A percentile compares a stretch with the other conserved stretches of the same genome.
Evolutionary conservation across 2,888 invertebrate genomes (phyloP).

Genomic region (Stenodema calcarata): DNA sequence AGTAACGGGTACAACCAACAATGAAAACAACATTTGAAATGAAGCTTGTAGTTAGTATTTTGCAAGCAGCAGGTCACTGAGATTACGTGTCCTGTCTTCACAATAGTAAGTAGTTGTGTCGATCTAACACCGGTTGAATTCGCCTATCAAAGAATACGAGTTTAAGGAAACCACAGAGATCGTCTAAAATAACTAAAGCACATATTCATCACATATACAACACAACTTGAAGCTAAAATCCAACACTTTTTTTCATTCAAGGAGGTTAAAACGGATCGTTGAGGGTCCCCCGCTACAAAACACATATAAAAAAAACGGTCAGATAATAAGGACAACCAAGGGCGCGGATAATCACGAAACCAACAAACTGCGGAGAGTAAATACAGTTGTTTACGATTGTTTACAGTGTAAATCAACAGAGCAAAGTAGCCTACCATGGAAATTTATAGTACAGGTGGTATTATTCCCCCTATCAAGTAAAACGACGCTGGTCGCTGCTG

Average conservation of each 20-base stretch:
- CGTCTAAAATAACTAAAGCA: not conserved
- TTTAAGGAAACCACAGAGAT: not conserved
- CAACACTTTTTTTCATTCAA: not conserved
- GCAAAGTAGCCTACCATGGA: constrained; percentile 78
- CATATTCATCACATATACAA: not conserved
- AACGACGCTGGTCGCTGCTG: constrained; percentile 85
- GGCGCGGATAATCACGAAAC: not conserved
- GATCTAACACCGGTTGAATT: not conserved
- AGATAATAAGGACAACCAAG: not conserved
- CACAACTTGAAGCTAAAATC: not conserved
- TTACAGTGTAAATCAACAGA: not conserved
- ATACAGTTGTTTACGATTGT: not conserved
- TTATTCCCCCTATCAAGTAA: constrained; percentile 94
- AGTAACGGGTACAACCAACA: not conserved
- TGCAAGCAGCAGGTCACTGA: not conserved
- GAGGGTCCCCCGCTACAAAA: not conserved
- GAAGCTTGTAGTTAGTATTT: not conserved
- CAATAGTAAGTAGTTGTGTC: not conserved
- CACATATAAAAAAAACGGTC: constrained; percentile 37
- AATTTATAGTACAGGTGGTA: constrained; percentile 94
- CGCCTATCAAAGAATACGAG: not conserved
- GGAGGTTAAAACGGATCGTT: constrained; percentile 27
- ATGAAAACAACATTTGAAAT: not conserved
- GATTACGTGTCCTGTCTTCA: not conserved
- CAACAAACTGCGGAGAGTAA: not conserved